Percentiles rank a stretch among this genome's conserved stretches.
Conservation (phyloP, 2,113 vertebrate genomes). For the Camelus dromedarius region DNA sequence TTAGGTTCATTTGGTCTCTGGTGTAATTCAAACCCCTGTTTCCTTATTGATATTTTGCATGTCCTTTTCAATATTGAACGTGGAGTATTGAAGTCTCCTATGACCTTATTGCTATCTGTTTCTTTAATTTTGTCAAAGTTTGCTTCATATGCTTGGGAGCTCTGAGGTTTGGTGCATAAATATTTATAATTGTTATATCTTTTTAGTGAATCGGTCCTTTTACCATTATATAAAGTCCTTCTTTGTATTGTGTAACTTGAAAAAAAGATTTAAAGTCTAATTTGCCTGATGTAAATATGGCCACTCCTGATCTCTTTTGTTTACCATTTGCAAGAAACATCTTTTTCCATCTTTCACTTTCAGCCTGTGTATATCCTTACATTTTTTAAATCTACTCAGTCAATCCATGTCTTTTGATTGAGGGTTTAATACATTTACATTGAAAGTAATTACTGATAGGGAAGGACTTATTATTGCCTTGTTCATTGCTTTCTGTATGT, state of each 20-base stretch:
- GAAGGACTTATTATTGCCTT: background rate
- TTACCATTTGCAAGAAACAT: background rate
- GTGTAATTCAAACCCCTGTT: background rate
- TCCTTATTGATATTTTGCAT: background rate
- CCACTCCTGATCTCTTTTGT: background rate
- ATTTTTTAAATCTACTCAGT: background rate
- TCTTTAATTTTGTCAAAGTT: background rate
- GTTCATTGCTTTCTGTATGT: background rate
- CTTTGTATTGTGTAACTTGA: background rate
- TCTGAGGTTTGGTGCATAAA: background rate
- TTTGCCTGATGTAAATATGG: background rate
- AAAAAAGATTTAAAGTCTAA: background rate
- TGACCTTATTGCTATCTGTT: background rate
- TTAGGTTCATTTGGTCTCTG: background rate
- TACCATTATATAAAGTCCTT: background rate
- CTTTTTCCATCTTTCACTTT: background rate
- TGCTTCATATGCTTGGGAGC: background rate
- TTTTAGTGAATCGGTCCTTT: background rate
- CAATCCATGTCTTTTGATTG: background rate
- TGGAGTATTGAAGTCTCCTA: background rate
- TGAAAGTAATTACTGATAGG: background rate
- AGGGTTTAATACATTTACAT: background rate
- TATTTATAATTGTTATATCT: background rate
- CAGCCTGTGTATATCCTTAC: background rate
- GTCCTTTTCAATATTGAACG: background rate